Conservation (phyloP, 2,113 vertebrate genomes). For the Sylvia atricapilla region DNA sequence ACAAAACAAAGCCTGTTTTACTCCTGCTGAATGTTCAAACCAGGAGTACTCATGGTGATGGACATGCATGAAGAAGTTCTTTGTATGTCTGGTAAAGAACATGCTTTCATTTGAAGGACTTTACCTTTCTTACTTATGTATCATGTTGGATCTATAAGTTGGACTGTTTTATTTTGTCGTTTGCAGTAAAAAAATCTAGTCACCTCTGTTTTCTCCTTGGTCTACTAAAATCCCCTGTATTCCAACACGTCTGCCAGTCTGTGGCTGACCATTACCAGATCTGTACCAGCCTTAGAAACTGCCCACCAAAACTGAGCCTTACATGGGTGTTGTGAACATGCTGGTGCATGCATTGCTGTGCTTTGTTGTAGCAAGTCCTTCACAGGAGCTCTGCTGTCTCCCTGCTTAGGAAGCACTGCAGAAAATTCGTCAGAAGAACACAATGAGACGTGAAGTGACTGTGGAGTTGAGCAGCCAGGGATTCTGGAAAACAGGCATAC, state of each 20-base stretch:
- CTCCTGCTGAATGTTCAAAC: not conserved
- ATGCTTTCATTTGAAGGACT: not conserved
- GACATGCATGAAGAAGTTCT: not conserved
- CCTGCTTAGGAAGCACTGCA: conserved; percentile 90
- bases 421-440: conserved; percentile 99
- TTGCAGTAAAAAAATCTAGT: not conserved
- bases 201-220: not conserved
- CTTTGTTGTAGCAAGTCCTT: not conserved
- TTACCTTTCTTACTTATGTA: not conserved
- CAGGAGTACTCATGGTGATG: not conserved
- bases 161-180: not conserved
- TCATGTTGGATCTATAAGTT: not conserved
- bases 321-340: accelerated
- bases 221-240: not conserved
- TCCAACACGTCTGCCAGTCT: not conserved
- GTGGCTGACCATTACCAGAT: not conserved
- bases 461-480: conserved; percentile 98
- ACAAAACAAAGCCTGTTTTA: not conserved
- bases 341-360: accelerated
- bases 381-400: not conserved
- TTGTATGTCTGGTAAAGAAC: not conserved
- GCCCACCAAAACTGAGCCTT: not conserved
- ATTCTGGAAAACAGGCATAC: conserved; percentile 98
- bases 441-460: conserved; percentile 96
- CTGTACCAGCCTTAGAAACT: not conserved